Evolutionary conservation across 1,140 invertebrate species (phyloP), one percentile per base, ranked within the genome.

Genomic region (Dinoponera quadriceps): DNA sequence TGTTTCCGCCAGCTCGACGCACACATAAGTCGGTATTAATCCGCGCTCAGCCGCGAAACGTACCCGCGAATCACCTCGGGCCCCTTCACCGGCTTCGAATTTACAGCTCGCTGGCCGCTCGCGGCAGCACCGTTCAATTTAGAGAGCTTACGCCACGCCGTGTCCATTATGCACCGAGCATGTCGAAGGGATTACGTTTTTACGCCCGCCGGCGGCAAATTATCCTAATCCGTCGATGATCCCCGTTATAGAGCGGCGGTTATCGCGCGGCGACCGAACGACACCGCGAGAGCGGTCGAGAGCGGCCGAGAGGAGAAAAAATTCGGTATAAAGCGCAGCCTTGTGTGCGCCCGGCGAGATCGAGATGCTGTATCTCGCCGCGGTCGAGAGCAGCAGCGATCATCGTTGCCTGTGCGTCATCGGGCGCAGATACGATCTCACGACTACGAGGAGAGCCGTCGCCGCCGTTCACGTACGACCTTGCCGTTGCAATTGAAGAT

Each of bases 381-480:
- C 75, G 81, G 69, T 44, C 2, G 2, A 9, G 38, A 44, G 38
- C 38, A 44, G 38, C 38, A 81, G n/a, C 22, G 85, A 88, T 88
- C 75, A 87, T 87, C 82, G 85, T 57, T 88, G 74, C 29, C 86
- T 78, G n/a, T n/a, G 54, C 86, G 86, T 88, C 83, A 88, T 85
- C 73, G 83, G 57, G 29, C 38, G 38, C 62, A 85, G 87, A 88
- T 88, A 88, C 57, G 62, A 88, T 88, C 86, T 88, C 80, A 75
- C 83, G 86, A 85, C 77, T 72, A 71, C 69, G 55, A 87, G 85
- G 86, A 88, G 86, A 88, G 86, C 82, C 63, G 65, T 9, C 38
- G 38, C 38, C 33, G 38, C 65, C 82, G 72, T 81, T 81, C 84
- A 68, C 81, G 75, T 74, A 69, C 85, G 83, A 83, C 83, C 86